phyloP scores from a whole-genome alignment of 2,113 vertebrate genomes.

The Hippocampus zosterae region DNA sequence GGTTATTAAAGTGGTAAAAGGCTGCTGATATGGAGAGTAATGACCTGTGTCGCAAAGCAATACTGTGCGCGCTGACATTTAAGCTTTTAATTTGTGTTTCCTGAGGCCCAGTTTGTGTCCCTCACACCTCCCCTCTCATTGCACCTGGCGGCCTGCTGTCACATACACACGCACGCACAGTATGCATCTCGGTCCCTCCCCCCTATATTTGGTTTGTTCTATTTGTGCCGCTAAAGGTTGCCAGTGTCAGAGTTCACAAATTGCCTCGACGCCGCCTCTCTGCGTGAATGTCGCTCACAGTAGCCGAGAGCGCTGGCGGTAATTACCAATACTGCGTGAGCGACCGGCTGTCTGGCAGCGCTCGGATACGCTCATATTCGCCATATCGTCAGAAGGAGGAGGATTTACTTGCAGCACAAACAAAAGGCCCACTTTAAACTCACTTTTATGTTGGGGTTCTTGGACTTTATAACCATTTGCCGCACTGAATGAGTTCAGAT shows the following conservation, averaged over 20 bases:
- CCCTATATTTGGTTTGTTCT: slow-evolving; percentile 67
- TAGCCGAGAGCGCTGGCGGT: slow-evolving; percentile 74
- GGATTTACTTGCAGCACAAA: not conserved
- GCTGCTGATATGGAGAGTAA: slow-evolving; percentile 95
- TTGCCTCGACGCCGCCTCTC: slow-evolving; percentile 80
- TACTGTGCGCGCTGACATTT: slow-evolving; percentile 98
- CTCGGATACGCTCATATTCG: slow-evolving; percentile 4
- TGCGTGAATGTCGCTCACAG: slow-evolving; percentile 69
- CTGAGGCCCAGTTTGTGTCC: slow-evolving; percentile 48
- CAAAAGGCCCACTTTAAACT: not conserved
- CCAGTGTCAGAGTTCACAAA: slow-evolving; percentile 96
- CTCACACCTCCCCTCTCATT: slow-evolving; percentile 49
- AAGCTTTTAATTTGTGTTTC: slow-evolving; percentile 98
- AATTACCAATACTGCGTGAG: slow-evolving; percentile 55
- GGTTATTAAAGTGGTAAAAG: slow-evolving; percentile 95
- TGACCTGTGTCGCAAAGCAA: slow-evolving; percentile 98
- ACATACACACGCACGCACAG: slow-evolving; percentile 68
- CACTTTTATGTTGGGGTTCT: not conserved
- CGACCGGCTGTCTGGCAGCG: slow-evolving; percentile 1
- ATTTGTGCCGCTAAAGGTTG: slow-evolving; percentile 88
- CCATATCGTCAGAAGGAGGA: not conserved
- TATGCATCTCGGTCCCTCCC: slow-evolving; percentile 73
- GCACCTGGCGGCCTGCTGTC: slow-evolving; percentile 51
- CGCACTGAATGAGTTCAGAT: not conserved
- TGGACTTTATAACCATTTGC: not conserved